Base-by-base conservation (phyloP, 2,113 vertebrate species). In the Quiscalus mexicanus region DNA sequence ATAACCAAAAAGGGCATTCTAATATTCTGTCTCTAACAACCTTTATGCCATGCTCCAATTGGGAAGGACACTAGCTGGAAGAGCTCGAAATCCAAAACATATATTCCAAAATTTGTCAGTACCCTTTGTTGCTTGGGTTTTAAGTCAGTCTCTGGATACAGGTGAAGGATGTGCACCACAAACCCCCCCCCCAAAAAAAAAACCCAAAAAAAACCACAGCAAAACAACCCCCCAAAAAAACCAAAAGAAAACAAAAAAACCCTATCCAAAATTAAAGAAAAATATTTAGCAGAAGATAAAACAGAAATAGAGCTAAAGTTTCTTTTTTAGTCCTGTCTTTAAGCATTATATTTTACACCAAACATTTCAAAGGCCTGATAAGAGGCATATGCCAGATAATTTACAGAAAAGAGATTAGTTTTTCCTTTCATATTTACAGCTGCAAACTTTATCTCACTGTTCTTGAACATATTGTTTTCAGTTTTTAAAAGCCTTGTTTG, bases 1-100 rank as follows among this genome's bases (percentile, higher is more conserved):
- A 27, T 52, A 17, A 41, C 2, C 11, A 33, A 31, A 62, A 55
- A 35, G 3, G 0, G 0, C 4, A 30, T 52, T 71, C 27, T 39
- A 41, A 30, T 67, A 4, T 10, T 74, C 84, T 78, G 10, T 4
- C 10, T 63, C 15, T 35, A 50, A n/a, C 13, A 60, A 2, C 10
- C 6, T 84, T 62, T 63, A 47, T 70, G 12, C 5, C 30, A 44
- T 6, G 5, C 8, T 79, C 37, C 21, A 65, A 0, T 0, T 50
- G 13, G 50, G 3, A 2, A 37, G 12, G 2, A 2, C 10, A 12
- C 2, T 45, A 73, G 7, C 27, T 67, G 23, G 49, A 11, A 84
- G 49, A 60, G 9, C 1, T 59, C 41, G 44, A 89, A 81, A 44
- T 59, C 21, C 20, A 37, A 65, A 84, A 6, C 0, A 59, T 16